A percentile compares a stretch with the other conserved stretches of the same genome.
Conservation (phyloP, 2,888 invertebrate genomes). For the Drosophila koepferae region DNA sequence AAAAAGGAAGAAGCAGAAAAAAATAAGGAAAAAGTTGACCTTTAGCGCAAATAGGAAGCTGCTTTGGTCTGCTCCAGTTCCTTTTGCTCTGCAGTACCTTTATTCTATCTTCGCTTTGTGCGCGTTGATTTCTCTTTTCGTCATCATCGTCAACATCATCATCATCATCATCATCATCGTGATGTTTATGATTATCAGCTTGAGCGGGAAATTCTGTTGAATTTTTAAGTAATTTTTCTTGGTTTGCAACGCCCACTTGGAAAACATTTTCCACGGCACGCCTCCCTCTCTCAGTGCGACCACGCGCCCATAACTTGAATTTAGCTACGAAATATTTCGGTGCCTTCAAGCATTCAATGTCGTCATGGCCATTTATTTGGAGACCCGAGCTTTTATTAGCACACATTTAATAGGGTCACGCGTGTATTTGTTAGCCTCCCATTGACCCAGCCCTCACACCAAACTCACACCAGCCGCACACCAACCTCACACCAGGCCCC, state of each 20-base stretch:
- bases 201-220: constrained; percentile 59
- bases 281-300: neutral
- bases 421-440: constrained; percentile 69
- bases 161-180: constrained; percentile 24
- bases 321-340: constrained; percentile 26
- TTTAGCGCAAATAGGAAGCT: constrained; percentile 68
- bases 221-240: constrained; percentile 76
- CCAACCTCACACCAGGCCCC: too few species aligned
- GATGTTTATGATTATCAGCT: constrained; percentile 30
- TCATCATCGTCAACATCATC: constrained; percentile 40
- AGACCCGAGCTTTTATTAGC: constrained; percentile 78
- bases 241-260: constrained; percentile 47
- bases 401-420: constrained; percentile 81
- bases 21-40: constrained; percentile 60
- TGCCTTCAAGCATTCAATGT: constrained; percentile 43
- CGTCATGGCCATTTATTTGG: constrained; percentile 69
- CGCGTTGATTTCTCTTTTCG: constrained; percentile 70
- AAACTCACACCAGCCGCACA: too few species aligned
- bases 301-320: constrained; percentile 23
- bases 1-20: constrained; percentile 45
- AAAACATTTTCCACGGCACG: constrained; percentile 12
- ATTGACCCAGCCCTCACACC: constrained; percentile 21
- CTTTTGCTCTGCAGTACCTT: constrained; percentile 1
- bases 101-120: constrained; percentile 46
- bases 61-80: neutral